Conservation (phyloP, 2,888 invertebrate genomes). For the Pammene aurita region DNA sequence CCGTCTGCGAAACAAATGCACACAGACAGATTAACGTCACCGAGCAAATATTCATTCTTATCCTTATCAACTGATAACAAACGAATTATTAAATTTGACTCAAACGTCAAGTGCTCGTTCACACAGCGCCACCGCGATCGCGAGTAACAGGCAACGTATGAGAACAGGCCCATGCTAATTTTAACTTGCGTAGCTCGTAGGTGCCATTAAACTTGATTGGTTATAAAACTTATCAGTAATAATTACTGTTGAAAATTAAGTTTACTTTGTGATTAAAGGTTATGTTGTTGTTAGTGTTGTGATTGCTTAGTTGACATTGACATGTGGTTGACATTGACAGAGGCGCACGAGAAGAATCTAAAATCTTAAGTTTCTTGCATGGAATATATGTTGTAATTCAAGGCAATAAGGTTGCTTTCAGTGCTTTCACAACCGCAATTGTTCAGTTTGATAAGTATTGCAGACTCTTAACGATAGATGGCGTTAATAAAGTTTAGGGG, state of each 20-base stretch:
- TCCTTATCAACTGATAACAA: conserved; percentile 26
- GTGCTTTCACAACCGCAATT: not conserved
- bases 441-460: too few species aligned
- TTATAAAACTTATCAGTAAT: conserved; percentile 7
- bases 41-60: conserved; percentile 12
- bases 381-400: not conserved
- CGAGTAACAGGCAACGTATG: not conserved
- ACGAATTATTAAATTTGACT: not conserved
- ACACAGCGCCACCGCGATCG: too few species aligned
- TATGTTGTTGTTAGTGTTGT: conserved; percentile 1
- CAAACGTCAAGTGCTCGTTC: not conserved
- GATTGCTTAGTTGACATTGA: conserved; percentile 1
- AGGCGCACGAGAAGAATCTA: conserved; percentile 8
- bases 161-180: not conserved
- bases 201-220: conserved; percentile 3
- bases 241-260: conserved; percentile 4
- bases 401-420: not conserved
- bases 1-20: conserved; percentile 49
- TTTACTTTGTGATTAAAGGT: not conserved
- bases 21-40: conserved; percentile 48
- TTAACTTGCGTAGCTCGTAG: not conserved
- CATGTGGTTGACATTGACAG: conserved; percentile 1
- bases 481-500: too few species aligned
- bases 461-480: too few species aligned
- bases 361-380: too few species aligned